Percentiles rank a stretch among this genome's conserved stretches.
Evolutionary conservation across 2,888 invertebrate genomes (phyloP).

Genomic region (Erebia aethiops): DNA sequence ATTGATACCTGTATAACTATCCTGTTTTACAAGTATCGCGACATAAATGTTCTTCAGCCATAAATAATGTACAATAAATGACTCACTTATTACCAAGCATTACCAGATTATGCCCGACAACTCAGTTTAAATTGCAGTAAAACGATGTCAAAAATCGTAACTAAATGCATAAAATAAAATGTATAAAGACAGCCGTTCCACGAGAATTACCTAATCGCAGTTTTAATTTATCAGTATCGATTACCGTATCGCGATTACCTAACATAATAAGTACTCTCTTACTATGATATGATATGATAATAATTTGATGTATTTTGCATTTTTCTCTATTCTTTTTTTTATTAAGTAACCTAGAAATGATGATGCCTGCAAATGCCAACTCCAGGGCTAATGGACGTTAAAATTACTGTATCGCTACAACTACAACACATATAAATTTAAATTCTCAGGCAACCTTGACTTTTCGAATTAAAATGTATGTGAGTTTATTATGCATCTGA

Average conservation of each 20-base stretch:
- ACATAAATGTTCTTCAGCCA: background rate
- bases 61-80: background rate
- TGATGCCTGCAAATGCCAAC: background rate
- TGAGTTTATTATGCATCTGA: too few relatives aligned
- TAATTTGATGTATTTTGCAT: background rate
- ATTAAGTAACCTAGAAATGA: background rate
- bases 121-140: too few relatives aligned
- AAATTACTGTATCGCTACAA: too few relatives aligned
- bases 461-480: too few relatives aligned
- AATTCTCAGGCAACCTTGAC: background rate
- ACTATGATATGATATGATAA: constrained; percentile 24
- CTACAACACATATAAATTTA: too few relatives aligned
- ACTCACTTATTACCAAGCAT: background rate
- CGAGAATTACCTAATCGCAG: constrained; percentile 57
- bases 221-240: constrained; percentile 64
- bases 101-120: background rate
- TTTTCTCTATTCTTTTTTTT: background rate
- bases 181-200: background rate
- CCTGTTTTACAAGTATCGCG: background rate
- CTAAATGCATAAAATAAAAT: too few relatives aligned
- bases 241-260: constrained; percentile 67
- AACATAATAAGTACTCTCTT: constrained; percentile 51
- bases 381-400: too few relatives aligned
- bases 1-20: background rate
- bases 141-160: too few relatives aligned